Percentiles rank a stretch among this genome's conserved stretches.
These are phyloP conservation scores for western clawed frog (Xenopus tropicalis) DNA, from an alignment of 2,113 vertebrate genomes.

Conservation along the genomic window DNA sequence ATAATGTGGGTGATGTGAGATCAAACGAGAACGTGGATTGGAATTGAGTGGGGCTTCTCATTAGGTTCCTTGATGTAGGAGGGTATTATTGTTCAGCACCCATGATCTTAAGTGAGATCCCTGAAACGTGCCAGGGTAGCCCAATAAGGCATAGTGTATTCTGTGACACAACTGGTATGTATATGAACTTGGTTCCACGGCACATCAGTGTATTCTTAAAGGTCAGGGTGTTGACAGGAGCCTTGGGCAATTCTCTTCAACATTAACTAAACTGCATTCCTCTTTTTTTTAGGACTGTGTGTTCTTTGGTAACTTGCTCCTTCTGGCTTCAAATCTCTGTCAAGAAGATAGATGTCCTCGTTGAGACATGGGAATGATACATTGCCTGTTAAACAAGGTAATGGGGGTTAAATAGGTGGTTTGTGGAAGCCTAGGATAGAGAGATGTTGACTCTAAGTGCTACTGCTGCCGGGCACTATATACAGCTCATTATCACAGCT, in stretches of 20 bases:
- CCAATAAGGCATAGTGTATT: conserved; percentile 27
- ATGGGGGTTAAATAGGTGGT: conserved; percentile 37
- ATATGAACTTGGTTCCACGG: conserved; percentile 34
- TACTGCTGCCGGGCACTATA: conserved; percentile 9
- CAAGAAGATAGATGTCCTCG: conserved; percentile 38
- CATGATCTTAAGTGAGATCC: conserved; percentile 5
- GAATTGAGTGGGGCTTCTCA: conserved; percentile 8
- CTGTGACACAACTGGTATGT: conserved; percentile 10
- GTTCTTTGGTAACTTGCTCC: conserved; percentile 10
- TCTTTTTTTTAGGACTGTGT: conserved; percentile 1
- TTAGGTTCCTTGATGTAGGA: conserved; percentile 3
- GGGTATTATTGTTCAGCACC: conserved; percentile 4
- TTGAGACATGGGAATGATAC: conserved; percentile 43
- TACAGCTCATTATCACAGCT: conserved; percentile 8
- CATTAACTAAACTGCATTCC: conserved; percentile 33
- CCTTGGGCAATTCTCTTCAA: conserved; percentile 20
- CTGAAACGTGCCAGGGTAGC: conserved; percentile 14
- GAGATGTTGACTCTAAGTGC: conserved; percentile 3
- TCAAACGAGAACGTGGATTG: conserved; percentile 19
- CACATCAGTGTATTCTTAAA: background rate
- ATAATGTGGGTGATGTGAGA: conserved; percentile 32
- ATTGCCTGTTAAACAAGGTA: conserved; percentile 40
- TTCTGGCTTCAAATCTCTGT: conserved; percentile 37
- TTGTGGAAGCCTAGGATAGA: conserved; percentile 9
- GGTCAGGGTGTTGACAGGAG: conserved; percentile 36